A percentile compares a stretch with the other conserved stretches of the same genome.
Evolutionary conservation across 2,113 vertebrate species (phyloP).

Genomic region (Casuarius casuarius): DNA sequence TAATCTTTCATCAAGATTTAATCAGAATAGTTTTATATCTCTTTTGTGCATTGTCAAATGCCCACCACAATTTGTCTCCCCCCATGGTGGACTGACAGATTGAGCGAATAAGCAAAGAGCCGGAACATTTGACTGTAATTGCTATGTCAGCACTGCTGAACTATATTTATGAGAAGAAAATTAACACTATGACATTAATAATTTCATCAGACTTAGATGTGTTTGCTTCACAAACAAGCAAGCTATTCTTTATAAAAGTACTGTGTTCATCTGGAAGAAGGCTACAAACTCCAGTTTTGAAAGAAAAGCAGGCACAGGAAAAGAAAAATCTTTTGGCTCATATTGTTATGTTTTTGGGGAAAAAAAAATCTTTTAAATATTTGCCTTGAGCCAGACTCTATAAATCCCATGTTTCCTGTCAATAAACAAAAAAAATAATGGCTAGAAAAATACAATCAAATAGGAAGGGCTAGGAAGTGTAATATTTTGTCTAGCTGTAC

Average conservation of each 20-base stretch:
- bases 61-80: conserved; percentile 74
- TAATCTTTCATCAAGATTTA: conserved; percentile 81
- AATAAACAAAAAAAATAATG: conserved; percentile 47
- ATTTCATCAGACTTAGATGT: conserved; percentile 77
- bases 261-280: conserved; percentile 49
- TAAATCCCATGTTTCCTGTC: conserved; percentile 70
- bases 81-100: conserved; percentile 71
- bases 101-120: conserved; percentile 75
- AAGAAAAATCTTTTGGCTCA: conserved; percentile 13
- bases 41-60: conserved; percentile 78
- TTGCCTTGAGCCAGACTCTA: conserved; percentile 50
- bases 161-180: conserved; percentile 80
- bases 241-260: conserved; percentile 66
- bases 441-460: conserved; percentile 43
- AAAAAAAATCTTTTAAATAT: conserved; percentile 49
- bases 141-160: conserved; percentile 79
- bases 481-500: conserved; percentile 61
- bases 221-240: conserved; percentile 80
- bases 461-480: conserved; percentile 43
- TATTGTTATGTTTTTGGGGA: not conserved
- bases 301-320: conserved; percentile 54
- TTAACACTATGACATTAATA: conserved; percentile 81
- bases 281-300: conserved; percentile 55
- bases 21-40: conserved; percentile 78
- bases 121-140: conserved; percentile 73